Evolutionary conservation across 1,140 invertebrate species (phyloP).

Genomic region (Lerema accius): DNA sequence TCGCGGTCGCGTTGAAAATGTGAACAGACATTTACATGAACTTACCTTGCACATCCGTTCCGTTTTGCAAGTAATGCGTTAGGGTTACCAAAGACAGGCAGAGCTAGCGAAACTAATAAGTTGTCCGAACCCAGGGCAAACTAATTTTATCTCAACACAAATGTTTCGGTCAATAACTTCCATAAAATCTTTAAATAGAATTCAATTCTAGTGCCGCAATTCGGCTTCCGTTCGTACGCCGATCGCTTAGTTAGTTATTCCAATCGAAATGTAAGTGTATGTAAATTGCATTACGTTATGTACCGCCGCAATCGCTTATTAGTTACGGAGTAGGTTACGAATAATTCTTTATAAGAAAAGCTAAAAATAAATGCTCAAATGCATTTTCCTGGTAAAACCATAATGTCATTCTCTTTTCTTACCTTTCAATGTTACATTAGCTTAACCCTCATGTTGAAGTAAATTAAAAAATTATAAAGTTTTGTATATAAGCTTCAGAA

Average conservation of each 20-base stretch:
- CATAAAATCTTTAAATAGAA: constrained; percentile 58
- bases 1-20: too few species aligned
- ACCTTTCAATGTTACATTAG: too few species aligned
- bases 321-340: background rate
- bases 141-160: constrained; percentile 52
- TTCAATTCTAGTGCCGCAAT: constrained; percentile 40
- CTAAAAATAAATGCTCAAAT: background rate
- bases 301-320: background rate
- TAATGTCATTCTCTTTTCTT: background rate
- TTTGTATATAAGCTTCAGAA: too few species aligned
- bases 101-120: constrained; percentile 66
- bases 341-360: constrained; percentile 1
- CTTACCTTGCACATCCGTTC: constrained; percentile 37
- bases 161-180: constrained; percentile 64
- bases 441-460: too few species aligned
- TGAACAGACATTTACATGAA: too few species aligned
- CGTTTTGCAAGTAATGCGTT: constrained; percentile 40
- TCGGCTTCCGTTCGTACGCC: constrained; percentile 6
- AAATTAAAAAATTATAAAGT: too few species aligned
- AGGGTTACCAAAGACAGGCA: constrained; percentile 45
- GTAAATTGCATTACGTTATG: background rate
- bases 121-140: constrained; percentile 37
- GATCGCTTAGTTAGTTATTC: background rate
- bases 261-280: background rate
- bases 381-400: background rate